A percentile compares a stretch with the other conserved stretches of the same genome.
phyloP scores from a whole-genome alignment of 2,888 invertebrate genomes.

The Microplitis deprimator region DNA sequence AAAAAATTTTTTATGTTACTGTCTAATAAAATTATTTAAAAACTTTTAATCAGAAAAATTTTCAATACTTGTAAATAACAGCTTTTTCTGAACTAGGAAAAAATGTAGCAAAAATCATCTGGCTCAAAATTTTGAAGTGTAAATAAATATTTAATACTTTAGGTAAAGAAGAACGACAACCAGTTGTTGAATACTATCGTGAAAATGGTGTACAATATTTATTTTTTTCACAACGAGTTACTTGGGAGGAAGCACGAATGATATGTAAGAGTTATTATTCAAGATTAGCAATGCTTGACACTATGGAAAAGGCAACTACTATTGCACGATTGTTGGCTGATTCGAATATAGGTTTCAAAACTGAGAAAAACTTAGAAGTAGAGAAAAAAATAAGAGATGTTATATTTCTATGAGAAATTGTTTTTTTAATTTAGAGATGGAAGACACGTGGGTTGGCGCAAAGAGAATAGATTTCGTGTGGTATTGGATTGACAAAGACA shows the following conservation, averaged over 20 bases:
- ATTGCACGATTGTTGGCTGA: slow-evolving; percentile 73
- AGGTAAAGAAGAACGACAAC: slow-evolving; percentile 51
- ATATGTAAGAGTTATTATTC: slow-evolving; percentile 61
- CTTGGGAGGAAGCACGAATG: slow-evolving; percentile 73
- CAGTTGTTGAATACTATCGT: slow-evolving; percentile 63
- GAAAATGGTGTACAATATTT: slow-evolving; percentile 72
- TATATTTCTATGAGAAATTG: too few relatives aligned
- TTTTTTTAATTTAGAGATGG: slow-evolving; percentile 47
- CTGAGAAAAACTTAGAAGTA: too few relatives aligned
- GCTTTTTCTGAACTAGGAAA: too few relatives aligned
- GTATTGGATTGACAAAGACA: slow-evolving; percentile 52
- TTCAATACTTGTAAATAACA: too few relatives aligned
- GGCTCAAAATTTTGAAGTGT: too few relatives aligned
- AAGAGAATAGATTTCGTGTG: slow-evolving; percentile 51
- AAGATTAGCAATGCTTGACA: slow-evolving; percentile 71
- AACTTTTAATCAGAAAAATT: too few relatives aligned
- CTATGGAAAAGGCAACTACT: slow-evolving; percentile 72
- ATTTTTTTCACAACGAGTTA: slow-evolving; percentile 72
- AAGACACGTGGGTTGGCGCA: slow-evolving; percentile 59
- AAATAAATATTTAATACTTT: background rate
- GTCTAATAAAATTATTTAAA: too few relatives aligned
- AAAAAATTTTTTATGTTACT: too few relatives aligned
- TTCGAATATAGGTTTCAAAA: slow-evolving; percentile 72
- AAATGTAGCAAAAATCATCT: background rate
- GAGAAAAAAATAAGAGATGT: too few relatives aligned